A percentile compares a stretch with the other conserved stretches of the same genome.
These are phyloP conservation scores for Trichomycterus rosablanca DNA, from an alignment of 2,113 vertebrate species.

Conservation along the genomic window DNA sequence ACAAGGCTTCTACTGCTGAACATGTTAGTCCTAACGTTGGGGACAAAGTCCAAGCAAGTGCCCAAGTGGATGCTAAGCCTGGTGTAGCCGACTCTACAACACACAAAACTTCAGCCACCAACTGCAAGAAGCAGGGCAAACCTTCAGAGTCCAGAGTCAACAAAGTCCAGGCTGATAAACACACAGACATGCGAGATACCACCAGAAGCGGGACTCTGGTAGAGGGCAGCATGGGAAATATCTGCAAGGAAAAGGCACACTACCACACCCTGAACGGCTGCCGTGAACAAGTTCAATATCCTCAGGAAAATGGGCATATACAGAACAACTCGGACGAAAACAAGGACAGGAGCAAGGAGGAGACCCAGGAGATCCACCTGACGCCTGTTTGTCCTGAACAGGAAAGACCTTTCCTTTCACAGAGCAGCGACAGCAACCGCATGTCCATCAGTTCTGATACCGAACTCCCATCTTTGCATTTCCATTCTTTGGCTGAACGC, in stretches of 20 bases:
- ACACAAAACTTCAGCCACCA: constrained; percentile 52
- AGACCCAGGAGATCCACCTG: constrained; percentile 80
- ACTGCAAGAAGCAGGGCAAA: constrained; percentile 36
- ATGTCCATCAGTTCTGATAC: constrained; percentile 95
- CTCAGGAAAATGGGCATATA: constrained; percentile 25
- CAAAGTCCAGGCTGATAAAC: constrained; percentile 42
- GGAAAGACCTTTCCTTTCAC: constrained; percentile 75
- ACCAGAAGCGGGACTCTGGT: constrained; percentile 41
- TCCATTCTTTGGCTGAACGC: constrained; percentile 33
- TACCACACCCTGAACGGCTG: constrained; percentile 52
- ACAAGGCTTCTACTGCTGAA: constrained; percentile 72
- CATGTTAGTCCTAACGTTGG: constrained; percentile 77
- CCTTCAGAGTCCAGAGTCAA: constrained; percentile 40
- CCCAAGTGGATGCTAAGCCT: constrained; percentile 58
- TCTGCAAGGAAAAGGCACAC: constrained; percentile 32
- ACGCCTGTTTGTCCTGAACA: constrained; percentile 76
- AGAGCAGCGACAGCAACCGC: constrained; percentile 81
- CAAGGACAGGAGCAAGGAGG: constrained; percentile 64
- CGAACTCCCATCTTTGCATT: constrained; percentile 56
- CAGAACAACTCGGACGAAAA: constrained; percentile 21
- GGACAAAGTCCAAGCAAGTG: constrained; percentile 74
- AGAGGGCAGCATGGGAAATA: constrained; percentile 4
- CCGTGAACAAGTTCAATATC: constrained; percentile 78
- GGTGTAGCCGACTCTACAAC: constrained; percentile 70
- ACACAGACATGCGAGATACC: constrained; percentile 60